These are phyloP conservation scores for Scaptodrosophila lebanonensis DNA, from an alignment of 1,140 invertebrate species.

Conservation along the genomic window DNA sequence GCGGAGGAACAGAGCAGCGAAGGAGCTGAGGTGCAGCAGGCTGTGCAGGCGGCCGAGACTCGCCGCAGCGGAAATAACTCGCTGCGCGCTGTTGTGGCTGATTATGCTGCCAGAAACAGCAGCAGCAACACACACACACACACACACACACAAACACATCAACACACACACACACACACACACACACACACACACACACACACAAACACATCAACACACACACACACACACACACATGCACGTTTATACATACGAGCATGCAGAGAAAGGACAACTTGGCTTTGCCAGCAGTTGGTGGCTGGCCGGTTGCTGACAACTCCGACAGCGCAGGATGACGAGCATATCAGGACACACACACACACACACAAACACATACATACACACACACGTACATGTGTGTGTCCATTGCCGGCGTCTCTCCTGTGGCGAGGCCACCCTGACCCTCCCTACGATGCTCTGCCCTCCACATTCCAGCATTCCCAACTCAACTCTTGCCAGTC, in stretches of 20 bases:
- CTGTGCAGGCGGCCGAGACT: conserved; percentile 19
- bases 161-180: too few species aligned
- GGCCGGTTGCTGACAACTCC: conserved; percentile 8
- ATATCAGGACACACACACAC: conserved; percentile 17
- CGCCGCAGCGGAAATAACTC: conserved; percentile 76
- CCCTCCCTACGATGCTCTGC: conserved; percentile 18
- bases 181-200: too few species aligned
- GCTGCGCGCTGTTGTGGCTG: conserved; percentile 74
- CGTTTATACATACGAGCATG: too few species aligned
- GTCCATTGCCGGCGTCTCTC: conserved; percentile 24
- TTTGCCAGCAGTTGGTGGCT: conserved; percentile 8
- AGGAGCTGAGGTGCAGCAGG: conserved; percentile 23
- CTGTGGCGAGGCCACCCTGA: conserved; percentile 31
- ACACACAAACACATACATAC: neutral
- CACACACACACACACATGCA: too few species aligned
- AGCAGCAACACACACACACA: too few species aligned
- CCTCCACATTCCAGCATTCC: too few species aligned
- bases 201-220: too few species aligned
- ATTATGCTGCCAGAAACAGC: conserved; percentile 72
- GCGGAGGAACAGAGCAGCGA: neutral
- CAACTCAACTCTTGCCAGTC: too few species aligned
- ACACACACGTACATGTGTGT: conserved; percentile 28
- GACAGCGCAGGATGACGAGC: conserved; percentile 20
- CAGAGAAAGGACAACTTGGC: too few species aligned
- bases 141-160: neutral